These are phyloP conservation scores for Nemotelus nigrinus DNA, from an alignment of 2,888 invertebrate genomes.

Conservation along the genomic window DNA sequence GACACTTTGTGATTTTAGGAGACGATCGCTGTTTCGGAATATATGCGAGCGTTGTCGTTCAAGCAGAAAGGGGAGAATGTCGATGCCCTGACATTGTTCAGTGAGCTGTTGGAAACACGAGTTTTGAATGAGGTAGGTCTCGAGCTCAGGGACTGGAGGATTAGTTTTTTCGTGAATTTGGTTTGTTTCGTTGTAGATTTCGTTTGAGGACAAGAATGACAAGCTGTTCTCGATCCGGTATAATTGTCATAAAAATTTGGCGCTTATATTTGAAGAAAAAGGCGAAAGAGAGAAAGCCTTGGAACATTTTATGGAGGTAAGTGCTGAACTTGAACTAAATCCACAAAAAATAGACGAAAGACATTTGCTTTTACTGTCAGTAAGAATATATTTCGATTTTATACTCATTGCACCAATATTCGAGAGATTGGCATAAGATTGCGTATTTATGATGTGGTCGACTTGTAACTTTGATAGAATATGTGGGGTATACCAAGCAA, in stretches of 20 bases:
- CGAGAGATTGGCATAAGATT: too few species aligned
- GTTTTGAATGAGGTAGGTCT: constrained; percentile 68
- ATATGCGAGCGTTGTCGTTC: constrained; percentile 79
- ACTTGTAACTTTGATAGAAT: too few species aligned
- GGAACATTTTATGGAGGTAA: constrained; percentile 74
- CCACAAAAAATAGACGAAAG: too few species aligned
- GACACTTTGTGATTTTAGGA: constrained; percentile 65
- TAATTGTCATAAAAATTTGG: constrained; percentile 85
- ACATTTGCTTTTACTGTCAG: neutral
- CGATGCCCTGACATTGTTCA: constrained; percentile 75
- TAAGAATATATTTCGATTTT: neutral
- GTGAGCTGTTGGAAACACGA: constrained; percentile 73
- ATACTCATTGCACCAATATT: too few species aligned
- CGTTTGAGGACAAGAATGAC: constrained; percentile 67
- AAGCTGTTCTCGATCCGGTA: constrained; percentile 80
- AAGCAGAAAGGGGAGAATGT: constrained; percentile 73
- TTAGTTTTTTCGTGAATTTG: neutral
- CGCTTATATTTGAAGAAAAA: constrained; percentile 72
- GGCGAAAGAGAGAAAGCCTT: constrained; percentile 73
- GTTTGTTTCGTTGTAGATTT: constrained; percentile 54
- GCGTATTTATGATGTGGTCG: too few species aligned
- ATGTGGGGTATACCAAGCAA: too few species aligned
- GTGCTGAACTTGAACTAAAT: constrained; percentile 12
- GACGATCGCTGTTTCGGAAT: constrained; percentile 82
- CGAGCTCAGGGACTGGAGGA: neutral